Base-by-base conservation (phyloP, 2,888 invertebrate genomes). In the Leptinotarsa tumamoca region DNA sequence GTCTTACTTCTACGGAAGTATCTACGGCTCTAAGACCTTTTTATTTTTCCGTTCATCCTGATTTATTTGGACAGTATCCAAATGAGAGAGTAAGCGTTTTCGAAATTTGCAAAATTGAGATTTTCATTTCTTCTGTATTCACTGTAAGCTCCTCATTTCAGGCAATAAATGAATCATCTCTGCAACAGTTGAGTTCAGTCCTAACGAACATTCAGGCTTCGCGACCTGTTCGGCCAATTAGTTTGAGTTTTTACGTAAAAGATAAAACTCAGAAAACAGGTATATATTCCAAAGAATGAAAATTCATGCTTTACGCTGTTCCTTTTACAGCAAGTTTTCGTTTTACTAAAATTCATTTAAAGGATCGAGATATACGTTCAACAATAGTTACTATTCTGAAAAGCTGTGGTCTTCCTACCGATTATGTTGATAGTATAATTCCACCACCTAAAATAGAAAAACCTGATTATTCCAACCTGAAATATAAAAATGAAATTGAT, bases 21-120 rank as follows among this genome's bases (percentile, higher is more conserved):
- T 95, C 97, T 0, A 94, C 97, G 33, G 98, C 98, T 0, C 89
- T 98, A 67, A 91, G 98, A 77, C 98, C 98, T 5, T 98, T 98
- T 89, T 98, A 97, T 89, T 98, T 98, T 87, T 94, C 94, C 75
- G 98, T 98, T 4, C 98, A 98, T 90, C 98, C 98, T 15, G 98
- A 98, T 90, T 91, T 98, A 67, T 98, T 98, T 90, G 96, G 96
- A 72, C 94, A 95, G 89, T 94, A 95, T 90, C 98, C 98, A 52
- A 93, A 92, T 85, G 96, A 98, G 90, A 92, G 95, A 88, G 96
- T 96, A 90, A 67, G 51, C 15, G 27, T 73, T 18, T 50, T 66
- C 67, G 33, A 68, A 72, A 74, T 70, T 54, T 67, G 15, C 52
- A 52, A 52, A 52, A 52, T 52, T 52, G 43, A 43, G 43, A 43